Base-by-base conservation (phyloP, 2,888 invertebrate species). In the Mimumesa dahlbomi region DNA sequence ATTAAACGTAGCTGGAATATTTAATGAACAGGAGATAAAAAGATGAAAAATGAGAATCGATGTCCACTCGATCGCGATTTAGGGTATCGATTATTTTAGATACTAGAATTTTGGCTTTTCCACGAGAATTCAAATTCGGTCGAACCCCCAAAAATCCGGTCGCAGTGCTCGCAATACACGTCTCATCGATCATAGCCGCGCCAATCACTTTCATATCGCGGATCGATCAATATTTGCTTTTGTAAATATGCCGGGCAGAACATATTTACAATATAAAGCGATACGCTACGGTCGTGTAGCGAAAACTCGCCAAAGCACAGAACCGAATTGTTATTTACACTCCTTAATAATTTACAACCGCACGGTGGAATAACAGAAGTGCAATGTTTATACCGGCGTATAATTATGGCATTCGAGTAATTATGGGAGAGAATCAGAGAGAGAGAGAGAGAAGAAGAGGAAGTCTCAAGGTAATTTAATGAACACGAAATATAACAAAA, bases 201-300 rank as follows among this genome's bases (percentile, higher is more conserved):
- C 68, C 68, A 62, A 67, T 68, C 61, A 62, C 56, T 62, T 56
- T 57, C 50, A 36, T 54, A 67, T 67, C 61, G 67, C 18, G 43
- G n/a, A 59, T 68, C 52, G 70, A 70, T 68, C 68, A 70, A 70
- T 70, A 68, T 68, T 68, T 62, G 52, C 52, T 18, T 9, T 11
- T 29, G 56, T 66, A 57, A 56, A 68, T 56, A 62, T 21, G 46
- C 21, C 62, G 11, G 31, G 6, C 29, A 19, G 21, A 36, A 36
- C 16, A 40, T 70, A 59, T 69, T 69, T 69, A 42, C 67, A 40
- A 54, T 61, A 69, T 67, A 56, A 69, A 69, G 40, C 49, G 49
- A 56, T 45, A 16, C 42, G 29, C 48, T n/a, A 9, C 5, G 22
- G 18, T 19, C 50, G 4, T 9, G 5, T 7, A n/a, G 38, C 11